Evolutionary conservation across 2,888 invertebrate species (phyloP).

Genomic region (Gortyna flavago): DNA sequence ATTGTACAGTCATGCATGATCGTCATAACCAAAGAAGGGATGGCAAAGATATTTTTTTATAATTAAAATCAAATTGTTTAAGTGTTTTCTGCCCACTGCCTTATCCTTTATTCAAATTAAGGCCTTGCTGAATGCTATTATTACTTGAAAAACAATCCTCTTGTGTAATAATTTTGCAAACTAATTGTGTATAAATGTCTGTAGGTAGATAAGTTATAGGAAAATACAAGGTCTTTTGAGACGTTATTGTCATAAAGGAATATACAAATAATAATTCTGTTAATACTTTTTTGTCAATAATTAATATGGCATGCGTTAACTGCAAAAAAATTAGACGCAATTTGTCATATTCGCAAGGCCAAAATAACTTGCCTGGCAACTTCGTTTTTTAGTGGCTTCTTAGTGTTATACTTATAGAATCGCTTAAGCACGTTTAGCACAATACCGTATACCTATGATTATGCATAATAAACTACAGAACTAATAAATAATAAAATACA

Average conservation of each 20-base stretch:
- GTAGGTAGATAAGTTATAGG: constrained; percentile 55
- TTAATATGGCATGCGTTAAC: constrained; percentile 18
- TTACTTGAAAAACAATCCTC: constrained; percentile 42
- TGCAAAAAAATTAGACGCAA: constrained; percentile 35
- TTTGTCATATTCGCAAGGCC: constrained; percentile 54
- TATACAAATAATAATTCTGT: constrained; percentile 28
- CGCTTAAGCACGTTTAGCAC: constrained; percentile 2
- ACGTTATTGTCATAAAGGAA: constrained; percentile 36
- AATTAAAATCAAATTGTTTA: constrained; percentile 55
- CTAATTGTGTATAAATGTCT: constrained; percentile 35
- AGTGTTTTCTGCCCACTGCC: constrained; percentile 58
- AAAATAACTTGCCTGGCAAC: constrained; percentile 24
- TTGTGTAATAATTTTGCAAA: constrained; percentile 46
- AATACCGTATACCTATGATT: constrained; percentile 23
- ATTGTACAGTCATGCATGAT: constrained; percentile 39
- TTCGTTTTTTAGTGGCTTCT: constrained; percentile 41
- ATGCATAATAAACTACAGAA: constrained; percentile 42
- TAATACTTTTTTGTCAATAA: constrained; percentile 27
- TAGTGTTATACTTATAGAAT: constrained; percentile 27
- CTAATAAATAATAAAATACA: constrained; percentile 45
- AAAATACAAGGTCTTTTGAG: constrained; percentile 40
- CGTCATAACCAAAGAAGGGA: constrained; percentile 49
- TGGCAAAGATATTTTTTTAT: constrained; percentile 35
- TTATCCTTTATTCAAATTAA: constrained; percentile 57
- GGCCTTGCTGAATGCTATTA: constrained; percentile 27